Evolutionary conservation across 2,113 vertebrate species (phyloP), one percentile per base, ranked within the genome.

Genomic region (Coreoperca whiteheadi): DNA sequence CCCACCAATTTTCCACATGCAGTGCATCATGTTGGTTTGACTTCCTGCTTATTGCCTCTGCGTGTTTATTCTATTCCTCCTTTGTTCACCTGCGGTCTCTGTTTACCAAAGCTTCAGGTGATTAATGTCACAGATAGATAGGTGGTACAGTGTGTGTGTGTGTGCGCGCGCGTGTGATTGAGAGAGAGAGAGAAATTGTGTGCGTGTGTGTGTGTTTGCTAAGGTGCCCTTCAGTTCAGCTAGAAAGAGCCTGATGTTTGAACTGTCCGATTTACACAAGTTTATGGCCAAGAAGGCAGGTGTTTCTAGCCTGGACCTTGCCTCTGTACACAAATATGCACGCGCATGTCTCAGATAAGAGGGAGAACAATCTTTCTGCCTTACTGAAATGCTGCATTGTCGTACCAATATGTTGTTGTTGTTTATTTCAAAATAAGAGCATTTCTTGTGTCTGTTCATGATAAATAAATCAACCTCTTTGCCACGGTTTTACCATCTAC

Each of bases 31-130:
- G 96, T 95, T 97, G 96, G 96, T 96, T 96, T 95, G 95, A 96
- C 95, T 94, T 96, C 94, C 95, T 96, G 32, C 93, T 96, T 96
- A 86, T 96, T 88, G 85, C 79, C 60, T 87, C 70, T 66, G 78
- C 79, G 54, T 90, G 78, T 90, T 90, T 91, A 86, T 91, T 91
- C 78, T 84, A 48, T 83, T 88, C 74, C 72, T 87, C 92, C 86
- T 83, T 89, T 90, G 82, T 91, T 88, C 86, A 91, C 94, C 95
- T 96, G 94, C 96, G 61, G 89, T 85, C 94, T 85, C 93, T 97
- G 95, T 97, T 96, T 98, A 97, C 97, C 96, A 94, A 97, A 96
- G 95, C 93, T 96, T 96, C 95, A 96, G 96, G 95, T 96, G 96
- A 97, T 96, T 97, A 97, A 96, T 97, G 96, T 95, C 93, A 95